Evolutionary conservation across 2,113 vertebrate species (phyloP).

Genomic region (Nymphicus hollandicus): DNA sequence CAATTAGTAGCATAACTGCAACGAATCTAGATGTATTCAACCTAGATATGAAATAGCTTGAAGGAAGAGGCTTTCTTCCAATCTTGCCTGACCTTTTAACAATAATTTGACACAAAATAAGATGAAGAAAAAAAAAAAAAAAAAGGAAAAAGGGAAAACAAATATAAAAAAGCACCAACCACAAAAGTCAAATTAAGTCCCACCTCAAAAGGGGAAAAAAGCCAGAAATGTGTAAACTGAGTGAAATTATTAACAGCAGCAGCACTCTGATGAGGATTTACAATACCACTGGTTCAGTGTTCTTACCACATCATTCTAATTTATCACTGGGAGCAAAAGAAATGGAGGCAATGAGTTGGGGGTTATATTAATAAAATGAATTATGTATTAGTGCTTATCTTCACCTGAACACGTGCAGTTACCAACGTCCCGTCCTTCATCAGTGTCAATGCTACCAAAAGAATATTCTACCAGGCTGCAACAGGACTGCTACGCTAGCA

Average conservation of each 20-base stretch:
- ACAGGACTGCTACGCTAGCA: rapidly evolving
- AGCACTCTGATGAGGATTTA: background rate
- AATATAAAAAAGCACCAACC: background rate
- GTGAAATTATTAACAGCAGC: background rate
- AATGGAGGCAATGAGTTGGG: rapidly evolving
- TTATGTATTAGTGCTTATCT: background rate
- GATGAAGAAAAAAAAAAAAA: rapidly evolving
- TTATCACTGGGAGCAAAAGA: background rate
- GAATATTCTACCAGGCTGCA: background rate
- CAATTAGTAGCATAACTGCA: background rate
- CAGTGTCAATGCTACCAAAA: background rate
- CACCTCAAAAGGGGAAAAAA: background rate
- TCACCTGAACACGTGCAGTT: background rate
- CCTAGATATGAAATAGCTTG: background rate
- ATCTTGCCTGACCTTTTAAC: background rate
- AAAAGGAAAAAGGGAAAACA: rapidly evolving
- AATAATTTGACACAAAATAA: background rate
- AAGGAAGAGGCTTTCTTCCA: background rate
- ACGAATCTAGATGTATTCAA: background rate
- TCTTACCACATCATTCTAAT: background rate
- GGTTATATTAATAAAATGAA: background rate
- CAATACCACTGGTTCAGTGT: background rate
- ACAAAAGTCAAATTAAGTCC: background rate
- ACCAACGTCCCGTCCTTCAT: background rate
- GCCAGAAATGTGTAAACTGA: rapidly evolving